Evolutionary conservation across 1,140 invertebrate genomes (phyloP), one percentile per base, ranked within the genome.

Genomic region (Idris sp.): DNA sequence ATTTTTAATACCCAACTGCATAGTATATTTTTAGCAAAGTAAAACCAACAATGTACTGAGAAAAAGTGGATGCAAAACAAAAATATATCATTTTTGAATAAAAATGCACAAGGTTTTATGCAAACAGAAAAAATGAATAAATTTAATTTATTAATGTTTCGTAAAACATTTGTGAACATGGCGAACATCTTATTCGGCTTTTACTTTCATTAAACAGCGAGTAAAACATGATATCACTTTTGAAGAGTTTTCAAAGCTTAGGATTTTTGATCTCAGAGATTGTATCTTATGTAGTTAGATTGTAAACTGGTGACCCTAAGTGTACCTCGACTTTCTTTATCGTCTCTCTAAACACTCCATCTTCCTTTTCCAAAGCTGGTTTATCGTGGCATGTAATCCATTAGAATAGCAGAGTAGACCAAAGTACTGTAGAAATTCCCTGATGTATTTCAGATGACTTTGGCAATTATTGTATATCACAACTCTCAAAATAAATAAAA

Each of bases 141-240:
- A n/a, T n/a, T n/a, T n/a, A n/a, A n/a, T n/a, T n/a, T n/a, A n/a
- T n/a, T n/a, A n/a, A n/a, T n/a, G n/a, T n/a, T n/a, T n/a, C n/a
- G n/a, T n/a, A n/a, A n/a, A n/a, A n/a, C n/a, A n/a, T n/a, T n/a
- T n/a, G n/a, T n/a, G n/a, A n/a, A n/a, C n/a, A n/a, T n/a, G n/a
- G n/a, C n/a, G n/a, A 46, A 18, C 15, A 5, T 18, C 3, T 46
- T 31, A 16, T 31, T 14, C n/a, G 18, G 19, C 10, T 26, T 48
- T 38, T 38, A 22, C 18, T 48, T 61, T 61, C 53, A 43, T 56
- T 65, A 62, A 61, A 72, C 40, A 48, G 15, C 36, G 46, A 38
- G 40, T 53, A 43, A 54, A 35, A 77, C 72, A 79, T 78, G 72
- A 78, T 81, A 79, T 79, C 69, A 83, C 77, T 83, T 81, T 81